Conservation (phyloP, 2,797 vertebrate species). For the Pelobates cultripes region DNA sequence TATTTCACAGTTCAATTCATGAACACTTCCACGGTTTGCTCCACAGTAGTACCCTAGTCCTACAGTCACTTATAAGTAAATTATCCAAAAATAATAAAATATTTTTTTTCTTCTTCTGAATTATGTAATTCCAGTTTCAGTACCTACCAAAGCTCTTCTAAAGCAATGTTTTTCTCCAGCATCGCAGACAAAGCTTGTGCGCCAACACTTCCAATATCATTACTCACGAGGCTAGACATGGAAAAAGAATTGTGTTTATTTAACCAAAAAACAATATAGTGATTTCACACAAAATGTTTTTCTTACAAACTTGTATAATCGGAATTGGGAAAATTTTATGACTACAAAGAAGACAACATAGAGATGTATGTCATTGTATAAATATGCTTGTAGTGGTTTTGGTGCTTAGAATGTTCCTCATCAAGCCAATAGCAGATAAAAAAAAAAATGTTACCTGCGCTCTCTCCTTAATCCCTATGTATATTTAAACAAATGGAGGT, state of each 20-base stretch:
- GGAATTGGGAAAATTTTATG: neutral
- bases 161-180: slow-evolving; percentile 70
- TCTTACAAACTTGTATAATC: neutral
- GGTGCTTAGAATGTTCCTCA: too few relatives aligned
- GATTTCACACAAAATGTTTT: neutral
- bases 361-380: neutral
- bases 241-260: neutral
- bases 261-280: neutral
- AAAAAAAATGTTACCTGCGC: too few relatives aligned
- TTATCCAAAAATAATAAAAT: too few relatives aligned
- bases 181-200: slow-evolving; percentile 76
- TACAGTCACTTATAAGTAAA: too few relatives aligned
- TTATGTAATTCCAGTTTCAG: neutral
- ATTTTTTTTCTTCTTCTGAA: neutral
- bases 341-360: neutral
- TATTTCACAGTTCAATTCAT: too few relatives aligned
- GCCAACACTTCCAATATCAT: slow-evolving; percentile 77
- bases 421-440: too few relatives aligned
- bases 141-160: slow-evolving; percentile 81
- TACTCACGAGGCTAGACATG: slow-evolving; percentile 78
- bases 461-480: too few relatives aligned
- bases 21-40: too few relatives aligned
- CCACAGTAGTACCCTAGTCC: too few relatives aligned
- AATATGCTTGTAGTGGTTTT: neutral
- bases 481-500: too few relatives aligned